Evolutionary conservation across 2,797 vertebrate genomes (phyloP), one percentile per base, ranked within the genome.

Genomic region (Xenopus petersii): DNA sequence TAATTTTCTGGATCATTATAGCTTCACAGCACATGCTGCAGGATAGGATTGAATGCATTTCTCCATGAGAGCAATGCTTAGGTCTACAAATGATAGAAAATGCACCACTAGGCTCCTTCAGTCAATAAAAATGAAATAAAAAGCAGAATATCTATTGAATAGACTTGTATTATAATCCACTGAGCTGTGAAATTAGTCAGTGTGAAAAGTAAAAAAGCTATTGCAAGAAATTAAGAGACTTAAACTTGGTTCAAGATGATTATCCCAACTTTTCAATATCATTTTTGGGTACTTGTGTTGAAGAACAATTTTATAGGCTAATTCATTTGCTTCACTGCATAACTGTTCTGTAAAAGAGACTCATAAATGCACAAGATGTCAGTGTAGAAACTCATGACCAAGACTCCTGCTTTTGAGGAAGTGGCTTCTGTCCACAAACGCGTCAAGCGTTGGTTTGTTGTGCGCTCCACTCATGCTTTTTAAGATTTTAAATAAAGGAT

Each of bases 111-210:
- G 64, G 65, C 66, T 73, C 60, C 42, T 68, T 64, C 70, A 78
- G 75, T 78, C 68, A 63, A 72, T 56, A 68, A 71, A 73, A 73
- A 73, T 58, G 62, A 78, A 73, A 69, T 64, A 30, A 30, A 30
- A 30, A 73, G 73, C 65, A 33, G 59, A 59, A 64, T 46, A 51
- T 67, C 75, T 73, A 67, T 77, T 68, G 75, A 78, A 78, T 24
- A 72, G 75, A 58, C 66, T 59, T 64, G 58, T 73, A 78, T 73
- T 78, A 70, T 63, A 24, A 73, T 73, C 70, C 42, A 4, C 71
- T 73, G 71, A 67, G 71, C 70, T 73, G 75, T 78, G 70, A 73
- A 78, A 78, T 78, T 64, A 77, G 75, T 68, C 75, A 64, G 71
- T 73, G 75, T 47, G 71, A 67, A 69, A 73, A 73, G 70, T 51